Conservation (phyloP, 2,113 vertebrate species). For the Ptilorrhoa leucosticta region DNA sequence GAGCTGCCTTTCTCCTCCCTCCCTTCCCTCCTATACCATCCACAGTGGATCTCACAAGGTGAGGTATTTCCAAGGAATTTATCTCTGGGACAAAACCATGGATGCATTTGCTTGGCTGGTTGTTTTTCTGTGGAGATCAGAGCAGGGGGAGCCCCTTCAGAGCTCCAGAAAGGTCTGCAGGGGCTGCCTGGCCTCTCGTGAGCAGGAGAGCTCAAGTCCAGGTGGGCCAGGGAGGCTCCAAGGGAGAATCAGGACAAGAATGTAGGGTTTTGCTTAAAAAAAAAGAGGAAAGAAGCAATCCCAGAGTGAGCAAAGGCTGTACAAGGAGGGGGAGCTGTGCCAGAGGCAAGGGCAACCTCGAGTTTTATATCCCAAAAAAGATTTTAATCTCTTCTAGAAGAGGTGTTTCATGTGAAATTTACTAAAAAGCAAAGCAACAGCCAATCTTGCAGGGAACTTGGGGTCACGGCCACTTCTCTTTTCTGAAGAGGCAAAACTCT, state of each 20-base stretch:
- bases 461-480: not conserved
- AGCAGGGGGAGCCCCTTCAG: not conserved
- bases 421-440: not conserved
- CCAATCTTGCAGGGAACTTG: not conserved
- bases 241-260: not conserved
- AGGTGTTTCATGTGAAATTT: not conserved
- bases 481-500: not conserved
- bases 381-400: not conserved
- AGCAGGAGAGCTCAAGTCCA: not conserved
- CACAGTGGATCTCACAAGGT: not conserved
- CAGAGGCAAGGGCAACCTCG: accelerated
- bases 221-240: not conserved
- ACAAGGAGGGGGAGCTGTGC: not conserved
- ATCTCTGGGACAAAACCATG: not conserved
- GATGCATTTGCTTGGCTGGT: not conserved
- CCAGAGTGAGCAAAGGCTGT: accelerated
- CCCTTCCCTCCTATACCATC: not conserved
- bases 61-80: not conserved
- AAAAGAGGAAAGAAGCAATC: not conserved
- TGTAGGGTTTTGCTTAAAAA: not conserved
- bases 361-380: not conserved
- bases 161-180: not conserved
- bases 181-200: not conserved
- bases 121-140: not conserved
- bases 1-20: not conserved